Percentiles rank a stretch among this genome's conserved stretches.
phyloP scores from a whole-genome alignment of 2,113 vertebrate species.

The Callaeas wilsoni region DNA sequence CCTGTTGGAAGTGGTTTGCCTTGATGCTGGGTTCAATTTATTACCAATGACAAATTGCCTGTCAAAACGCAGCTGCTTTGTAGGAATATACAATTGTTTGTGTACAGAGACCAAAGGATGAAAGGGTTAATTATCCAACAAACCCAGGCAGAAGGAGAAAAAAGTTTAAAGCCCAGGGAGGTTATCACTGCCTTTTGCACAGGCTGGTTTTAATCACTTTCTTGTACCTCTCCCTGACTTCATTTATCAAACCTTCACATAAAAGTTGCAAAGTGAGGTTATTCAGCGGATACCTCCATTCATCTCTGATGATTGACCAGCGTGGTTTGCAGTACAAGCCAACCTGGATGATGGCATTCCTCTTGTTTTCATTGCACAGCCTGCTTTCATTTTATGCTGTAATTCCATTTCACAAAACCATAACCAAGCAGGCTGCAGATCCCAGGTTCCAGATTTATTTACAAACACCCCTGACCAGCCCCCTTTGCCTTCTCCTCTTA shows the following conservation, averaged over 20 bases:
- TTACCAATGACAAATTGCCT: conserved; percentile 13
- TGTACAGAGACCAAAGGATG: background rate
- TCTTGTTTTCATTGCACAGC: conserved; percentile 40
- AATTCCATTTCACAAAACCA: conserved; percentile 43
- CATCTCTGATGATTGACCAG: conserved; percentile 66
- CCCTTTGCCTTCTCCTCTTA: conserved; percentile 5
- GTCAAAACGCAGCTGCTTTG: background rate
- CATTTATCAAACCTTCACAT: conserved; percentile 78
- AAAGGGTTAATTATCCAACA: conserved; percentile 65
- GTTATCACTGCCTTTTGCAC: conserved; percentile 61
- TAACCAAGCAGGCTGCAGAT: conserved; percentile 37
- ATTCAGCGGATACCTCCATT: conserved; percentile 70
- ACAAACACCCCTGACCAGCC: conserved; percentile 39
- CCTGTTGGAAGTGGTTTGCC: background rate
- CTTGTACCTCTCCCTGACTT: conserved; percentile 71
- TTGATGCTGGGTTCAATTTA: background rate
- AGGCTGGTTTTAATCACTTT: conserved; percentile 80
- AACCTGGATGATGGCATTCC: conserved; percentile 60
- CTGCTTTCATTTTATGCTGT: conserved; percentile 63
- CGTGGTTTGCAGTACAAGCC: conserved; percentile 54
- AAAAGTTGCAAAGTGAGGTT: conserved; percentile 76
- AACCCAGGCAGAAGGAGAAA: conserved; percentile 33
- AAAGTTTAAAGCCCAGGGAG: conserved; percentile 52
- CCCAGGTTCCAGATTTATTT: conserved; percentile 58
- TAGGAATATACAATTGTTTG: conserved; percentile 17